These are phyloP conservation scores for Caranx ignobilis DNA, from an alignment of 2,113 vertebrate genomes.

Conservation along the genomic window DNA sequence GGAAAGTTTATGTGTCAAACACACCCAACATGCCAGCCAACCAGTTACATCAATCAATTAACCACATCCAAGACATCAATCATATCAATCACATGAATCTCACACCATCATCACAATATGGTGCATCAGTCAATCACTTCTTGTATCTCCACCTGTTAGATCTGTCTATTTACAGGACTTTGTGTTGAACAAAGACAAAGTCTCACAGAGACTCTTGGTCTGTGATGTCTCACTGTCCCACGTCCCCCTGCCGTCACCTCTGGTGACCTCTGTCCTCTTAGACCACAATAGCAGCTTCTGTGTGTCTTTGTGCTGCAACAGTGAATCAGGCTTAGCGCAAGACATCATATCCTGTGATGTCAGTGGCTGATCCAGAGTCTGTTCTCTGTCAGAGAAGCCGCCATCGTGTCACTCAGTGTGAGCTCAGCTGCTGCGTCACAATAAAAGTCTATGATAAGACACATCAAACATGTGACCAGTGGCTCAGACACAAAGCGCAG, in stretches of 20 bases:
- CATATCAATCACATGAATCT: no score
- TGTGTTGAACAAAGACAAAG: conserved; percentile 27
- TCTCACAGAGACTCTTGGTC: conserved; percentile 4
- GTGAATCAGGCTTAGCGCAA: conserved; percentile 27
- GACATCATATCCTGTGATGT: conserved; percentile 46
- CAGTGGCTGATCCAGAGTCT: conserved; percentile 23
- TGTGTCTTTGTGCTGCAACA: conserved; percentile 57
- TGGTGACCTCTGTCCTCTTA: conserved; percentile 17
- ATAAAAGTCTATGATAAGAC: neutral
- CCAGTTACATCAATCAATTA: no score
- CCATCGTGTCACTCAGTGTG: neutral
- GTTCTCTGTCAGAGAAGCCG: neutral
- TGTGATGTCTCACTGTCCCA: conserved; percentile 41
- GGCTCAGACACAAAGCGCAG: neutral
- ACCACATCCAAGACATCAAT: no score
- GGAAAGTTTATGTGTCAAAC: no score
- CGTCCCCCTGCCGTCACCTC: conserved; percentile 22
- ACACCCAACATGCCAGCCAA: no score
- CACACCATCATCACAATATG: no score
- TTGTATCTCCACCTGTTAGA: no score
- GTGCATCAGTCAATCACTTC: no score
- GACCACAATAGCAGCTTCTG: conserved; percentile 64
- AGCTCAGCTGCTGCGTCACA: neutral
- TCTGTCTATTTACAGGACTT: neutral
- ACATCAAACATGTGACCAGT: conserved; percentile 16